Evolutionary conservation across 1,140 invertebrate genomes (phyloP).

Genomic region (Drosophila ficusphila): DNA sequence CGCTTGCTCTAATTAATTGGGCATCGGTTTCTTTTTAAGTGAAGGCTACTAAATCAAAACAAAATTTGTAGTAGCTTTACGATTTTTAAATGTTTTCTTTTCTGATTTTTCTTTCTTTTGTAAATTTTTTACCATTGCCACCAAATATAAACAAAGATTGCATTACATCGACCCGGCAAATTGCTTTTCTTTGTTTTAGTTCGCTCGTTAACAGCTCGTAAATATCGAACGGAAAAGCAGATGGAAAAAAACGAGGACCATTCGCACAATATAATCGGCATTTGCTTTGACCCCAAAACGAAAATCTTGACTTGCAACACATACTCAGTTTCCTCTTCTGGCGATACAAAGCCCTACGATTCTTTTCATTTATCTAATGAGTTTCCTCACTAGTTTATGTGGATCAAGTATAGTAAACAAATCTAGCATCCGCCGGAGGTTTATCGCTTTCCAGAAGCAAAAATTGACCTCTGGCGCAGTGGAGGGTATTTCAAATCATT

Average conservation of each 20-base stretch:
- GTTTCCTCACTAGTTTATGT: constrained; percentile 34
- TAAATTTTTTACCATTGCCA: too few species aligned
- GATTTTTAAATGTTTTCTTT: background rate
- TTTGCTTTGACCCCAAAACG: constrained; percentile 71
- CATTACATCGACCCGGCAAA: background rate
- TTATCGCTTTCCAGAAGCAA: constrained; percentile 21
- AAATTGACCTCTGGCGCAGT: constrained; percentile 31
- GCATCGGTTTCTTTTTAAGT: background rate
- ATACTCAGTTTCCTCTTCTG: constrained; percentile 10
- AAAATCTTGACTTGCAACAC: constrained; percentile 58
- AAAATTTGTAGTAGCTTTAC: too few species aligned
- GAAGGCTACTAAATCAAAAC: background rate
- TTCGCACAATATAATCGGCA: constrained; percentile 44
- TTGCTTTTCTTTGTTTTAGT: background rate
- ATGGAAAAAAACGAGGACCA: constrained; percentile 22
- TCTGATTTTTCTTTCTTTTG: too few species aligned
- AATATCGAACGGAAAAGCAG: constrained; percentile 28
- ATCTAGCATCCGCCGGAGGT: constrained; percentile 35
- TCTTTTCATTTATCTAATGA: constrained; percentile 66
- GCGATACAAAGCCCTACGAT: constrained; percentile 41
- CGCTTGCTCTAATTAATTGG: background rate
- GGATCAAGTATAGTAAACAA: constrained; percentile 32
- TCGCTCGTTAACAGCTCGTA: constrained; percentile 47
- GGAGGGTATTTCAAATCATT: constrained; percentile 4
- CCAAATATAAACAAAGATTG: background rate